Evolutionary conservation across 2,113 vertebrate species (phyloP), one percentile per base, ranked within the genome.

Genomic region (Dromaius novaehollandiae): DNA sequence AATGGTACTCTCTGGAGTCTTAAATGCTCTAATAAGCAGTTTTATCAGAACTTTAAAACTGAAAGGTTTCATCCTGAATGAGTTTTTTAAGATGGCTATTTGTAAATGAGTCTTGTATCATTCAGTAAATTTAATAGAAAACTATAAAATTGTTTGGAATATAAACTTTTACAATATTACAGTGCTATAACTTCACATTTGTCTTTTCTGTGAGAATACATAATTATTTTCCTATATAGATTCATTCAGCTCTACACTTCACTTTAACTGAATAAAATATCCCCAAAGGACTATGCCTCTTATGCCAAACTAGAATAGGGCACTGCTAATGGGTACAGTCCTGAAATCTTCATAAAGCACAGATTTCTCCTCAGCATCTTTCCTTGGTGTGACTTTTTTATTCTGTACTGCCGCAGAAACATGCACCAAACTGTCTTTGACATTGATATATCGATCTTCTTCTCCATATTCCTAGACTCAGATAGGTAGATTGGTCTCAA

Each of bases 1-100:
- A 97, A 97, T 86, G 51, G 42, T 81, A 87, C 48, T 88, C 87
- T 95, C 88, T 95, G 48, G 90, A 80, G 53, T 88, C 89, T 93
- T 96, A 88, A 94, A 96, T 89, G 50, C 61, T 89, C 75, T 86
- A 91, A 90, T 46, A 78, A 94, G 64, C 58, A 95, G 17, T 53
- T 92, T 96, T 90, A 75, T 80, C 66, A 2, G 75, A 94, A 73
- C 44, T 88, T 92, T 48, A 91, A 97, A 90, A 15, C 3, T 85
- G 82, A 66, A 86, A 85, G 21, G 40, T 82, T 93, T 76, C 74
- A 58, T 82, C 93, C 60, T n/a, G 28, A 78, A 44, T 32, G 38
- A 11, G 53, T 34, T 63, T 32, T 97, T 95, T 78, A 51, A 85
- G 69, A 48, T n/a, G 1, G n/a, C 78, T 75, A 77, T 93, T 88